Evolutionary conservation across 2,113 vertebrate genomes (phyloP).

Genomic region (Syngnathus scovelli): DNA sequence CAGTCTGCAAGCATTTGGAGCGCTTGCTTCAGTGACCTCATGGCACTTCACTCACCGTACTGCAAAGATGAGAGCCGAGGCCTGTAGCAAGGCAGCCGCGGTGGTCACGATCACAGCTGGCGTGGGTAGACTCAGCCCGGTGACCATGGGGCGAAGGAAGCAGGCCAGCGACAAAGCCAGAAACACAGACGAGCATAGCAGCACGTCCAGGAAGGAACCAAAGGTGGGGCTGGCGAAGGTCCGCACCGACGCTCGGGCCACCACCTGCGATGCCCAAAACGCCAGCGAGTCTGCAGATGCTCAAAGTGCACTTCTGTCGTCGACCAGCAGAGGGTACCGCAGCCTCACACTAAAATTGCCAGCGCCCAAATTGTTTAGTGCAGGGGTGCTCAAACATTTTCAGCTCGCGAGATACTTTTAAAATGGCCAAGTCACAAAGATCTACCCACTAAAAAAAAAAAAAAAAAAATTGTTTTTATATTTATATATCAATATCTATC

Average conservation of each 20-base stretch:
- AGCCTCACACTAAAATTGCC: constrained; percentile 26
- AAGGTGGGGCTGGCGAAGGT: constrained; percentile 92
- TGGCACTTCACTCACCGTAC: constrained; percentile 74
- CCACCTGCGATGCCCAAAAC: constrained; percentile 52
- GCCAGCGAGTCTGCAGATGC: too few relatives aligned
- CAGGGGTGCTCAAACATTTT: too few relatives aligned
- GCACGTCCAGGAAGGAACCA: constrained; percentile 90
- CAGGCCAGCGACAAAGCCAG: constrained; percentile 86
- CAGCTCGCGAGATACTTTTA: too few relatives aligned
- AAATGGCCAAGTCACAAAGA: too few relatives aligned
- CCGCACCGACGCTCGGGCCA: constrained; percentile 72
- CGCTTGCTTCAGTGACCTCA: neutral
- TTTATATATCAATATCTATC: too few relatives aligned
- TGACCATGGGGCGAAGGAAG: constrained; percentile 79
- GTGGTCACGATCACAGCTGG: constrained; percentile 74
- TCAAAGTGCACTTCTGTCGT: constrained; percentile 25
- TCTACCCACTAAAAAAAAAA: too few relatives aligned
- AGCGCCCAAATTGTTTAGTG: too few relatives aligned
- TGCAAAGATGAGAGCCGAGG: constrained; percentile 81
- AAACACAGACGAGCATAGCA: constrained; percentile 85
- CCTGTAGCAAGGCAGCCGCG: constrained; percentile 75
- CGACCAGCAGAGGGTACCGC: constrained; percentile 58
- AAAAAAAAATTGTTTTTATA: too few relatives aligned
- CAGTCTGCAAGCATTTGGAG: neutral
- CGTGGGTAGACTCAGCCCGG: constrained; percentile 57